A percentile compares a stretch with the other conserved stretches of the same genome.
phyloP scores from a whole-genome alignment of 1,140 invertebrate genomes.

The Drosophila parabipectinata region DNA sequence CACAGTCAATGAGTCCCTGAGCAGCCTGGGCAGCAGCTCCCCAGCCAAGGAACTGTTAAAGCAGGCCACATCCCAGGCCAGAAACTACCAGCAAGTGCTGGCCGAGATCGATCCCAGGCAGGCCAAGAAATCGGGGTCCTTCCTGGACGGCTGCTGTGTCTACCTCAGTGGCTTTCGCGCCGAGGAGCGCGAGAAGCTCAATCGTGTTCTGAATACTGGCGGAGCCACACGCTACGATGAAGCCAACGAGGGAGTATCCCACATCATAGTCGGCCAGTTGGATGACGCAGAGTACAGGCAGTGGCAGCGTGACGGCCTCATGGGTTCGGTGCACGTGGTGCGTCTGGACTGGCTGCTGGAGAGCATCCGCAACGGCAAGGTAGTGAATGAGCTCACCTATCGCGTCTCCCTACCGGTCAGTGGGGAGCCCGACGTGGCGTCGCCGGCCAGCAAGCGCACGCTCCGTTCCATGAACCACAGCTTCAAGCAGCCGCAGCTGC shows the following conservation, averaged over 20 bases:
- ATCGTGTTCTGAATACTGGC: slow-evolving; percentile 90
- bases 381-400: slow-evolving; percentile 86
- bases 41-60: slow-evolving; percentile 63
- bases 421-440: slow-evolving; percentile 84
- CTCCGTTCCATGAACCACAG: slow-evolving; percentile 81
- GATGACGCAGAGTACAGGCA: slow-evolving; percentile 68
- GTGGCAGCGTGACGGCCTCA: slow-evolving; percentile 66
- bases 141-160: slow-evolving; percentile 93
- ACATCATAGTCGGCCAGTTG: slow-evolving; percentile 90
- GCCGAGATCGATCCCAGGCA: slow-evolving; percentile 87
- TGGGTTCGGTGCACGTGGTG: slow-evolving; percentile 87
- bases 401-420: slow-evolving; percentile 68
- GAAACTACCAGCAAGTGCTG: slow-evolving; percentile 79
- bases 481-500: slow-evolving; percentile 73
- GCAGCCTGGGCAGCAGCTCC: slow-evolving; percentile 22
- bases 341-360: slow-evolving; percentile 90
- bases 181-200: slow-evolving; percentile 89
- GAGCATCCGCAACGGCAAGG: slow-evolving; percentile 87
- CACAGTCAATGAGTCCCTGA: slow-evolving; percentile 66
- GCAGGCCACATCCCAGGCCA: slow-evolving; percentile 42
- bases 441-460: slow-evolving; percentile 87
- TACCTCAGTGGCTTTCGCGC: slow-evolving; percentile 88
- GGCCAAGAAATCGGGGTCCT: slow-evolving; percentile 89
- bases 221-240: slow-evolving; percentile 92
- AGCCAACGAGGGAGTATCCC: slow-evolving; percentile 90